phyloP scores from a whole-genome alignment of 1,140 invertebrate genomes.

The Bombus cullumanus region DNA sequence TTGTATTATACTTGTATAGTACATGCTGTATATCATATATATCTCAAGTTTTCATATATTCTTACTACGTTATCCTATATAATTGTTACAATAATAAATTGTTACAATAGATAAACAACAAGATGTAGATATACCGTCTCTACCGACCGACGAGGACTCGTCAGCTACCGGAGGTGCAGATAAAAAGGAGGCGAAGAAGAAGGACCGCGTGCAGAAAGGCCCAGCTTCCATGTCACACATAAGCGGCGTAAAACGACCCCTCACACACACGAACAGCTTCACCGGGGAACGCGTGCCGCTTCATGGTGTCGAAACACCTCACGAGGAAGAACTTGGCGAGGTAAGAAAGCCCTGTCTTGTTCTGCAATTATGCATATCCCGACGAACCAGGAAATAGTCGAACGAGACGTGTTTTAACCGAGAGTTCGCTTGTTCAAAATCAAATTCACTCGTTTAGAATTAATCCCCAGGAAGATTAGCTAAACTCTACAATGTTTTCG shows the following conservation, averaged over 20 bases:
- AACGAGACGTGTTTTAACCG: background rate
- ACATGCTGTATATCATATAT: too few species aligned
- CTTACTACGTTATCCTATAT: background rate
- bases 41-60: too few species aligned
- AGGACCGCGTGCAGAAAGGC: slow-evolving; percentile 85
- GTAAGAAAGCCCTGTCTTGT: slow-evolving; percentile 77
- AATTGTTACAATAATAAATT: background rate
- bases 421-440: too few species aligned
- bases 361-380: too few species aligned
- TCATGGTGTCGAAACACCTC: slow-evolving; percentile 95
- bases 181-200: slow-evolving; percentile 83
- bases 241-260: slow-evolving; percentile 92
- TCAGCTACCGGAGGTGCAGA: slow-evolving; percentile 82
- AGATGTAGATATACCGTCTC: slow-evolving; percentile 95
- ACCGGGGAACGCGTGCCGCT: slow-evolving; percentile 94
- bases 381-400: background rate
- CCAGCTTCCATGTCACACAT: slow-evolving; percentile 93
- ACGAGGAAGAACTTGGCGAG: slow-evolving; percentile 94
- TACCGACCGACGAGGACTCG: slow-evolving; percentile 90
- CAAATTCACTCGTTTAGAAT: too few species aligned
- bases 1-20: too few species aligned
- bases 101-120: slow-evolving; percentile 94
- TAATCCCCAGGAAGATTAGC: too few species aligned
- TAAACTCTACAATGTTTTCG: too few species aligned
- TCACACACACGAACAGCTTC: slow-evolving; percentile 95